These are phyloP conservation scores for Naja naja DNA, from an alignment of 2,113 vertebrate species.

Conservation along the genomic window DNA sequence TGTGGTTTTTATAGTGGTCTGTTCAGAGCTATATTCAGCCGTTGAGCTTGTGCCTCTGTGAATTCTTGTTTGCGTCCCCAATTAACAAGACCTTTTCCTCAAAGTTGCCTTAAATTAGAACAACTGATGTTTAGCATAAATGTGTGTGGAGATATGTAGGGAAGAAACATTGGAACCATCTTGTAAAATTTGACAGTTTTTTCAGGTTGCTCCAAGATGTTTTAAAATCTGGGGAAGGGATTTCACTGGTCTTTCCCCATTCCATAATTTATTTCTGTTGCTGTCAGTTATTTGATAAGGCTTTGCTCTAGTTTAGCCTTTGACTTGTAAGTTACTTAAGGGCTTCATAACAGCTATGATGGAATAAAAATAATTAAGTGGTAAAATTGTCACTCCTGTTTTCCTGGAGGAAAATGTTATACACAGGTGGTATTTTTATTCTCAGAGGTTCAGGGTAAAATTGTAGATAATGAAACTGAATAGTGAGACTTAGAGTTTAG, in stretches of 20 bases:
- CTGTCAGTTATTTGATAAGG: neutral
- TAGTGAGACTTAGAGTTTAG: neutral
- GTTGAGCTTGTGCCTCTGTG: neutral
- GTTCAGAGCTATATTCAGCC: neutral
- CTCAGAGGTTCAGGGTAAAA: neutral
- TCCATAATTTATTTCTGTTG: neutral
- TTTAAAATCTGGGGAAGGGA: neutral
- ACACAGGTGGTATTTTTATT: neutral
- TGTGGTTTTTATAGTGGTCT: conserved; percentile 3
- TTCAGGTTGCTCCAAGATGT: neutral
- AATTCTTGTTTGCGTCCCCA: neutral
- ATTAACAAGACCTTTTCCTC: neutral
- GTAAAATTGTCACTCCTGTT: too few species aligned
- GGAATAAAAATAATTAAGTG: neutral
- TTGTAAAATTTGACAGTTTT: neutral
- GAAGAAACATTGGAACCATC: neutral
- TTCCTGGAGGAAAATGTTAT: neutral
- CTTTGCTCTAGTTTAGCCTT: neutral
- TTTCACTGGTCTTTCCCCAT: too few species aligned
- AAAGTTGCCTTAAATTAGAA: neutral
- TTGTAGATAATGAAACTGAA: neutral
- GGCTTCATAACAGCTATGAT: neutral
- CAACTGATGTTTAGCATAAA: neutral
- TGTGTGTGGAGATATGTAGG: neutral
- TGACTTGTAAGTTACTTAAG: neutral